A percentile compares a stretch with the other conserved stretches of the same genome.
Evolutionary conservation across 2,888 invertebrate genomes (phyloP).

Genomic region (Epistrophe eligans): DNA sequence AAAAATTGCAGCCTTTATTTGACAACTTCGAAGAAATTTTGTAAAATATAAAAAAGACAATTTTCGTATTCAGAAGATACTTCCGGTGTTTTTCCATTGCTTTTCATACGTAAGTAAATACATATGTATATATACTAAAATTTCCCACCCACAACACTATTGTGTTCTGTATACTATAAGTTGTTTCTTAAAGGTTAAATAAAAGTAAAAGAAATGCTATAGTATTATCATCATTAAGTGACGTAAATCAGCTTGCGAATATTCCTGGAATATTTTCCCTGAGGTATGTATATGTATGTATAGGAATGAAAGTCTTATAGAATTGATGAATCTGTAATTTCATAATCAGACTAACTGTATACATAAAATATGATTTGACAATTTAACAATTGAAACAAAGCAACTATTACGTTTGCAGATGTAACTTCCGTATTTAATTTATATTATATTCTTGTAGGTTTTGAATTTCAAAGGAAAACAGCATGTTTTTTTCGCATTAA

Average conservation of each 20-base stretch:
- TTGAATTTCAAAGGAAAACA: neutral
- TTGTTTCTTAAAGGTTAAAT: conserved; percentile 1
- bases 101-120: no score
- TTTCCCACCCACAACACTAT: neutral
- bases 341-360: neutral
- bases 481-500: neutral
- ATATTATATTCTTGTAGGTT: neutral
- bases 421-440: neutral
- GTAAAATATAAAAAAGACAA: no score
- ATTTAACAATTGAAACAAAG: neutral
- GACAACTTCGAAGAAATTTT: no score
- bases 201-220: neutral
- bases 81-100: neutral
- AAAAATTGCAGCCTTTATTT: no score
- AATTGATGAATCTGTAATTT: neutral
- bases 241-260: neutral
- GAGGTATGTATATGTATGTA: neutral
- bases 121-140: neutral
- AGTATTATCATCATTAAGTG: neutral
- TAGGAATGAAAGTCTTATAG: neutral
- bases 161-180: neutral
- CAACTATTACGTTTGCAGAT: neutral
- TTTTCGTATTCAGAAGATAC: neutral
- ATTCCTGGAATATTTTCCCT: neutral
- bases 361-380: neutral